Evolutionary conservation across 2,113 vertebrate genomes (phyloP).

Genomic region (Poecile atricapillus): DNA sequence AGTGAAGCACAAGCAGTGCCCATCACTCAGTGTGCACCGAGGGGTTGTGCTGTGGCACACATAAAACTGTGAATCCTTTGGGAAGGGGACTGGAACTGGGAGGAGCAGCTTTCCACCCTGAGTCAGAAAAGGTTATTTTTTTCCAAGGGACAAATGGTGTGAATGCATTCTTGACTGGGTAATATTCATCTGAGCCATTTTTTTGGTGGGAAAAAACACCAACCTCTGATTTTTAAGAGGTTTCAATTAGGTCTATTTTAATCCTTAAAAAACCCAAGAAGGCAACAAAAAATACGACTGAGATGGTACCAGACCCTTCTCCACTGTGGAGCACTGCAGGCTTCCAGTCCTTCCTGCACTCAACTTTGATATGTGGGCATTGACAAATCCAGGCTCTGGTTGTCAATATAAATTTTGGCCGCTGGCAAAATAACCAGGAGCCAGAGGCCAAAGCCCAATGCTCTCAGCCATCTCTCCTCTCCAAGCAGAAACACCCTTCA

Average conservation of each 20-base stretch:
- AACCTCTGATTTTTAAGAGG: not conserved
- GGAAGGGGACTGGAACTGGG: not conserved
- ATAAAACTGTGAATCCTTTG: not conserved
- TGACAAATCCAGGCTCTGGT: not conserved
- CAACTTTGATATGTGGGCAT: not conserved
- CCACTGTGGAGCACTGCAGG: rapidly evolving
- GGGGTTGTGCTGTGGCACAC: not conserved
- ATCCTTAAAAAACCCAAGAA: not conserved
- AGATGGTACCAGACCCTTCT: not conserved
- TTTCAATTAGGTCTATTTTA: not conserved
- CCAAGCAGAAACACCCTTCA: not conserved
- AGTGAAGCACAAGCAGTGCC: rapidly evolving
- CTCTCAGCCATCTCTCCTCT: not conserved
- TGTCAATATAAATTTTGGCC: not conserved
- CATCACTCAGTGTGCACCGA: not conserved
- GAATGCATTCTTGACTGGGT: not conserved
- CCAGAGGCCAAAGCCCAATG: not conserved
- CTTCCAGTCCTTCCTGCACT: not conserved
- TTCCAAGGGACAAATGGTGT: not conserved
- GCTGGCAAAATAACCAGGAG: not conserved
- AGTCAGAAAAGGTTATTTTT: not conserved
- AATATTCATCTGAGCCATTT: not conserved
- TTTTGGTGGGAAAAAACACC: not conserved
- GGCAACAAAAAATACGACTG: not conserved
- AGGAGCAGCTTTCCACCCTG: rapidly evolving